A percentile compares a stretch with the other conserved stretches of the same genome.
phyloP scores from a whole-genome alignment of 1,140 invertebrate genomes.

The Vanessa tameamea region DNA sequence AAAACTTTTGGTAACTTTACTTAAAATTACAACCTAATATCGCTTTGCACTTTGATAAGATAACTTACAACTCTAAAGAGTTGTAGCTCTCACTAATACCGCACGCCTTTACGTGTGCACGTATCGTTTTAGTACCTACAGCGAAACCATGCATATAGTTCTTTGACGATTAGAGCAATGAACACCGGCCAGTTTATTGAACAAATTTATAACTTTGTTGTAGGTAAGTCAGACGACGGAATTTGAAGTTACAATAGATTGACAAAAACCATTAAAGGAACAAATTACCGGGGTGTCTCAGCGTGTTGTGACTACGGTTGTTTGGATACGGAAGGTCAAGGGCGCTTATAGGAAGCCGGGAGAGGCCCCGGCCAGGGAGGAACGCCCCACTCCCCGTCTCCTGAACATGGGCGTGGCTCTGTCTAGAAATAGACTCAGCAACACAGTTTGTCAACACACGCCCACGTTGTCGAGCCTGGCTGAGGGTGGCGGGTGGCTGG shows the following conservation, averaged over 20 bases:
- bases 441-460: slow-evolving; percentile 75
- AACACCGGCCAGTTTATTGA: neutral
- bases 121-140: no score
- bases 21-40: no score
- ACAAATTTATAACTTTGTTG: neutral
- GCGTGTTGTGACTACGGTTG: slow-evolving; percentile 75
- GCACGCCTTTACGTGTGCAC: no score
- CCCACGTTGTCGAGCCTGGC: slow-evolving; percentile 52
- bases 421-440: slow-evolving; percentile 67
- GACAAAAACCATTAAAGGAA: slow-evolving; percentile 35
- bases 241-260: slow-evolving; percentile 5
- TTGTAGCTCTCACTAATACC: no score
- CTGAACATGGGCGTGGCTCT: slow-evolving; percentile 58
- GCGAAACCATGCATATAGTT: no score
- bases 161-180: no score
- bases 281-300: slow-evolving; percentile 51
- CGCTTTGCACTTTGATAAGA: no score
- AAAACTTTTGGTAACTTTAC: no score
- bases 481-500: slow-evolving; percentile 22
- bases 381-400: slow-evolving; percentile 32
- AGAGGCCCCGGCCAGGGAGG: slow-evolving; percentile 39
- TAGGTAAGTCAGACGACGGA: neutral
- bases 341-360: slow-evolving; percentile 51
- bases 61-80: no score
- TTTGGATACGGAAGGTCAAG: slow-evolving; percentile 77